phyloP scores from a whole-genome alignment of 1,140 invertebrate genomes.

The Littorina saxatilis region DNA sequence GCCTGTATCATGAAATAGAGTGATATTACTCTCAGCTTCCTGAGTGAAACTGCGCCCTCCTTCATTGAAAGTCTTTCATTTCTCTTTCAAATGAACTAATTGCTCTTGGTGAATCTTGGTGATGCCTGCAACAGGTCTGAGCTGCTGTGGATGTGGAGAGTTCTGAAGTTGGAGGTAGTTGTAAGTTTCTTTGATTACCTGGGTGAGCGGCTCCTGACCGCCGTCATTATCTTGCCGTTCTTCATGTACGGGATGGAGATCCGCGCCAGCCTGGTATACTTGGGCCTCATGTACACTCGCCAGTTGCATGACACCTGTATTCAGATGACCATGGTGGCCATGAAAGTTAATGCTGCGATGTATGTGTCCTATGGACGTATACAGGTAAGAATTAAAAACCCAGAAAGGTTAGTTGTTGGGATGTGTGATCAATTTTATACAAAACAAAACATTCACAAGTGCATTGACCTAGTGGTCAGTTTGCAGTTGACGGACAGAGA shows the following conservation, averaged over 20 bases:
- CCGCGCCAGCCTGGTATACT: background rate
- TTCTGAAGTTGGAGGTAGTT: constrained; percentile 18
- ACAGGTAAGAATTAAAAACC: constrained; percentile 1
- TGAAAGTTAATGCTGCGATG: background rate
- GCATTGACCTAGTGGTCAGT: no score
- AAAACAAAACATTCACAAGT: no score
- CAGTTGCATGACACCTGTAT: constrained; percentile 26
- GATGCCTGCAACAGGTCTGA: no score
- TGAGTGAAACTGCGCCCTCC: no score
- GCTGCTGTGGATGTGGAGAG: constrained; percentile 18
- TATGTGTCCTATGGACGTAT: constrained; percentile 13
- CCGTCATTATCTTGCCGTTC: constrained; percentile 17
- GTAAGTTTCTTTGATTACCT: constrained; percentile 24
- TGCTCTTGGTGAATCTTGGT: no score
- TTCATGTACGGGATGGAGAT: constrained; percentile 3
- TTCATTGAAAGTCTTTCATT: no score
- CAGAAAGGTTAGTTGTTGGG: no score
- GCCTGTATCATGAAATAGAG: no score
- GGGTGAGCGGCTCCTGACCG: constrained; percentile 14
- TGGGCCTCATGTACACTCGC: constrained; percentile 18
- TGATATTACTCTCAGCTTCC: no score
- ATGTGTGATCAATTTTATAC: no score
- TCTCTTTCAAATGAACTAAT: no score
- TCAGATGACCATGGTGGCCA: constrained; percentile 22
- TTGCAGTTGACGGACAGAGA: no score